A percentile compares a stretch with the other conserved stretches of the same genome.
These are phyloP conservation scores for Jordanella pulchra DNA, from an alignment of 2,797 vertebrate genomes.

Conservation along the genomic window DNA sequence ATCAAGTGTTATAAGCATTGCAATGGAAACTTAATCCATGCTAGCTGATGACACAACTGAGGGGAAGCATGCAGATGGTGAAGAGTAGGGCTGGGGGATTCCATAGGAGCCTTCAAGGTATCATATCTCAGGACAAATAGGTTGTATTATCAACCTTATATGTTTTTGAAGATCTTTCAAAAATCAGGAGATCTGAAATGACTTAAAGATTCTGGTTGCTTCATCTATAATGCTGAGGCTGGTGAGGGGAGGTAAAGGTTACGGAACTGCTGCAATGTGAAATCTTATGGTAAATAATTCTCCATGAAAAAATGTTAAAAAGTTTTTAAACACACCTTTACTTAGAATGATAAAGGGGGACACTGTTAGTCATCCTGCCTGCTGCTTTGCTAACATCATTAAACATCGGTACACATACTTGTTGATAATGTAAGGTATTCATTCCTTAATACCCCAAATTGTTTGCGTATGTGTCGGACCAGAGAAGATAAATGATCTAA, in stretches of 20 bases:
- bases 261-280: neutral
- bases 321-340: neutral
- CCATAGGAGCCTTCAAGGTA: too few species aligned
- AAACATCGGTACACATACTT: constrained; percentile 12
- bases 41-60: too few species aligned
- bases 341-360: neutral
- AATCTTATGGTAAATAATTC: neutral
- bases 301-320: neutral
- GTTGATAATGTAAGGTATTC: constrained; percentile 14
- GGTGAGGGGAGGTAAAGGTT: too few species aligned
- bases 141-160: too few species aligned
- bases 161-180: neutral
- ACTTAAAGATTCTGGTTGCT: neutral
- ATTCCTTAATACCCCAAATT: constrained; percentile 12
- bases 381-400: constrained; percentile 9
- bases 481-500: constrained; percentile 19
- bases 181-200: neutral
- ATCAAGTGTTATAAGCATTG: too few species aligned
- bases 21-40: too few species aligned
- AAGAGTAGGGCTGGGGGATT: too few species aligned
- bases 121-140: too few species aligned
- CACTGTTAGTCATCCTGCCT: neutral
- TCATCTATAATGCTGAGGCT: neutral
- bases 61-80: too few species aligned
- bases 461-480: constrained; percentile 3